These are phyloP conservation scores for Ischnura elegans DNA, from an alignment of 2,888 invertebrate genomes.

Conservation along the genomic window DNA sequence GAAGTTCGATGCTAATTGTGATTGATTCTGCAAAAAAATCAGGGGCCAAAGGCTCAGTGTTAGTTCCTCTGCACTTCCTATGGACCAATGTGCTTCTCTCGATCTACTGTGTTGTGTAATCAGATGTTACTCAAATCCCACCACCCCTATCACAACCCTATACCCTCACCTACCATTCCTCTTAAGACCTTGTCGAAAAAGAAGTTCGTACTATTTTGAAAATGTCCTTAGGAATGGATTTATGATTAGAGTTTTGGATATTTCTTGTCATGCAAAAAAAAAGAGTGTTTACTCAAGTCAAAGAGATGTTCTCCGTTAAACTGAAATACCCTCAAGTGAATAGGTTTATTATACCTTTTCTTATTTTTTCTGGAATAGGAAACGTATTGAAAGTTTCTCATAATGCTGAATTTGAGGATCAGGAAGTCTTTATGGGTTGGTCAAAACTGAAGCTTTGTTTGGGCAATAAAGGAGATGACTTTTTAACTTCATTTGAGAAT, in stretches of 20 bases:
- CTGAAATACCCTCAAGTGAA: background rate
- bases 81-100: slow-evolving; percentile 60
- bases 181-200: slow-evolving; percentile 39
- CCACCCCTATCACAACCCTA: background rate
- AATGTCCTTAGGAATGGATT: slow-evolving; percentile 33
- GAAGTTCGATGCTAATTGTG: slow-evolving; percentile 43
- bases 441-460: slow-evolving; percentile 20
- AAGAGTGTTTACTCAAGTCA: background rate
- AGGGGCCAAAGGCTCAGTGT: slow-evolving; percentile 58
- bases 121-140: slow-evolving; percentile 44
- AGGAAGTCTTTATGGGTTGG: background rate
- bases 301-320: background rate
- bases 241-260: slow-evolving; percentile 55
- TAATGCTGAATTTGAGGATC: slow-evolving; percentile 26
- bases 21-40: slow-evolving; percentile 42
- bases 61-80: slow-evolving; percentile 62
- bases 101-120: slow-evolving; percentile 54
- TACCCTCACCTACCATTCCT: background rate
- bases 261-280: slow-evolving; percentile 31
- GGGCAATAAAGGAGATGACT: background rate
- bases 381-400: background rate
- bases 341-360: background rate
- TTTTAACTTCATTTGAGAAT: background rate
- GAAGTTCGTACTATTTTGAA: slow-evolving; percentile 58
- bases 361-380: background rate